Evolutionary conservation across 2,113 vertebrate genomes (phyloP).

Genomic region (Quiscalus mexicanus): DNA sequence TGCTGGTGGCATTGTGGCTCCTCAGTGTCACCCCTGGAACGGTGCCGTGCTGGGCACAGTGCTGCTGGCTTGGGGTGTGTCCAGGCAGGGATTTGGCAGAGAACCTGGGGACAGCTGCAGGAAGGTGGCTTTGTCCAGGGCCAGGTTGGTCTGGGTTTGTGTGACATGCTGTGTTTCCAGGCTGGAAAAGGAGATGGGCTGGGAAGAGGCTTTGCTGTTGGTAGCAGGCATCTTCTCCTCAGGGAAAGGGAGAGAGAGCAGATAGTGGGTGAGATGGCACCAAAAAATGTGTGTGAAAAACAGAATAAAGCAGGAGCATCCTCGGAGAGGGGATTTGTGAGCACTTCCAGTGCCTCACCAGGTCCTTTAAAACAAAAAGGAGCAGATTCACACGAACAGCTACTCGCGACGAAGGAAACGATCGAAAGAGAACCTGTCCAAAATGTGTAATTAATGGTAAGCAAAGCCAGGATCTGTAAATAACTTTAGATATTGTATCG

Average conservation of each 20-base stretch:
- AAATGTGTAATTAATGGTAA: slow-evolving; percentile 48
- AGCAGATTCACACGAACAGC: neutral
- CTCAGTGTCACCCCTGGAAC: neutral
- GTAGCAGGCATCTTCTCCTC: neutral
- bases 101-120: neutral
- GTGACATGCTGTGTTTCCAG: fast-evolving
- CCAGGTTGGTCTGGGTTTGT: neutral
- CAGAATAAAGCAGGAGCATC: slow-evolving; percentile 22
- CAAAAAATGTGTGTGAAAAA: neutral
- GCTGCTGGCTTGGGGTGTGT: fast-evolving
- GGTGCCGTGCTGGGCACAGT: fast-evolving
- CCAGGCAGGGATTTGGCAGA: neutral
- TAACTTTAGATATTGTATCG: slow-evolving; percentile 83
- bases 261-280: neutral
- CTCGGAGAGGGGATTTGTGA: neutral
- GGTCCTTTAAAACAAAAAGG: neutral
- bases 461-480: slow-evolving; percentile 76
- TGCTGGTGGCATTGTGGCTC: neutral
- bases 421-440: slow-evolving; percentile 40
- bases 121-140: neutral
- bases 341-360: neutral
- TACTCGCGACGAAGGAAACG: neutral
- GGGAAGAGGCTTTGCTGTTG: neutral
- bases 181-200: neutral
- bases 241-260: neutral